Percentiles rank a stretch among this genome's conserved stretches.
Conservation (phyloP, 53 echinoderm and acorn worm species). For the Echinometra lucunter region DNA sequence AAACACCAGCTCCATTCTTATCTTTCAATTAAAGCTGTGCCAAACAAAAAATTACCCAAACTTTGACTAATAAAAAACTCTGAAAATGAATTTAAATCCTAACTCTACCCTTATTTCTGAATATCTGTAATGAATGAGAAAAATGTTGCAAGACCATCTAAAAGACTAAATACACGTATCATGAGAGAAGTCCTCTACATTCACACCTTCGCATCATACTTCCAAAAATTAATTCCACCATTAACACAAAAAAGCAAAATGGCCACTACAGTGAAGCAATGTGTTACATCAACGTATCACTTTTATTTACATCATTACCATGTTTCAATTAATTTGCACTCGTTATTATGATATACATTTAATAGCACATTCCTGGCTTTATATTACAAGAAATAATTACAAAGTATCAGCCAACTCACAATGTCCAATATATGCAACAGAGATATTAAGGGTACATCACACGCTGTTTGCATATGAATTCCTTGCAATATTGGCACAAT, state of each 20-base stretch:
- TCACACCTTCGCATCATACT: too few relatives aligned
- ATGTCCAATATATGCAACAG: neutral
- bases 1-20: too few relatives aligned
- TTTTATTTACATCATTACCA: constrained; percentile 21
- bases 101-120: too few relatives aligned
- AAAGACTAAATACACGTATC: too few relatives aligned
- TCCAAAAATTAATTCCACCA: too few relatives aligned
- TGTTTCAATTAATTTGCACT: constrained; percentile 17
- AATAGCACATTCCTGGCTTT: constrained; percentile 19
- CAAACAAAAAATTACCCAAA: too few relatives aligned
- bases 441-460: neutral
- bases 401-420: neutral
- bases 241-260: too few relatives aligned
- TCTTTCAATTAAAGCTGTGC: too few relatives aligned
- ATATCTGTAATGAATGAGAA: too few relatives aligned
- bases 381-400: constrained; percentile 30
- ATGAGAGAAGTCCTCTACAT: too few relatives aligned
- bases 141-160: too few relatives aligned
- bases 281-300: neutral
- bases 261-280: neutral
- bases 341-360: neutral
- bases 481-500: neutral
- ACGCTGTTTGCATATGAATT: neutral
- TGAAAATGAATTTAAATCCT: neutral
- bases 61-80: neutral